These are phyloP conservation scores for Steinernema khuongi DNA, from an alignment of 1,140 invertebrate genomes.

Conservation along the genomic window DNA sequence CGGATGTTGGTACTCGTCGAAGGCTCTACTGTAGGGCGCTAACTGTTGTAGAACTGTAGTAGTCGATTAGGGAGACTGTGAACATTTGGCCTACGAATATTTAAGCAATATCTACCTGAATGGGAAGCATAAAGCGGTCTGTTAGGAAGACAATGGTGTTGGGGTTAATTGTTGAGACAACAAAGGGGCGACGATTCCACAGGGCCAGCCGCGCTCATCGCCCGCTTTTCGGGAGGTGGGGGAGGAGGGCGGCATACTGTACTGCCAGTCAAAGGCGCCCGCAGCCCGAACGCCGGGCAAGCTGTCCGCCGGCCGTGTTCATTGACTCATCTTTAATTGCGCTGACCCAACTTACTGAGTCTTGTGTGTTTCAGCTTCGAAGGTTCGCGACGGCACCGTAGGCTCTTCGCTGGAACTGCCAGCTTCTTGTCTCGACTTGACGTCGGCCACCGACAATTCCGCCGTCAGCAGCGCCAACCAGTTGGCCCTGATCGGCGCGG, in stretches of 20 bases:
- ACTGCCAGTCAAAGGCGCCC: neutral
- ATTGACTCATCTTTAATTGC: neutral
- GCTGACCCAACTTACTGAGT: neutral
- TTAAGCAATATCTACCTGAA: neutral
- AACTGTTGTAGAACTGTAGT: too few species aligned
- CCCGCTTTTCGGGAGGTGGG: neutral
- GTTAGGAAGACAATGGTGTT: neutral
- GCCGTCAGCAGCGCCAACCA: neutral
- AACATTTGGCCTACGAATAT: neutral
- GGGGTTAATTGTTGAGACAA: conserved; percentile 7
- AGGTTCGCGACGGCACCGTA: neutral
- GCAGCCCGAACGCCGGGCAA: too few species aligned
- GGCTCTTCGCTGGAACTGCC: conserved; percentile 2
- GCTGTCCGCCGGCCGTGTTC: neutral
- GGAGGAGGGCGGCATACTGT: neutral
- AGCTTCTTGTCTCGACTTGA: neutral
- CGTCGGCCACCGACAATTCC: neutral
- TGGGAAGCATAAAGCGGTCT: conserved; percentile 7
- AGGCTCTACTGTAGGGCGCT: too few species aligned
- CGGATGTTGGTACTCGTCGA: too few species aligned
- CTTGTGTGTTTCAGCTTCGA: neutral
- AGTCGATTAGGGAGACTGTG: too few species aligned
- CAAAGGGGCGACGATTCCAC: neutral
- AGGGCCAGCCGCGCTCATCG: neutral
- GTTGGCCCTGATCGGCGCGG: neutral